phyloP scores from a whole-genome alignment of 2,113 vertebrate genomes.

The Carollia perspicillata region DNA sequence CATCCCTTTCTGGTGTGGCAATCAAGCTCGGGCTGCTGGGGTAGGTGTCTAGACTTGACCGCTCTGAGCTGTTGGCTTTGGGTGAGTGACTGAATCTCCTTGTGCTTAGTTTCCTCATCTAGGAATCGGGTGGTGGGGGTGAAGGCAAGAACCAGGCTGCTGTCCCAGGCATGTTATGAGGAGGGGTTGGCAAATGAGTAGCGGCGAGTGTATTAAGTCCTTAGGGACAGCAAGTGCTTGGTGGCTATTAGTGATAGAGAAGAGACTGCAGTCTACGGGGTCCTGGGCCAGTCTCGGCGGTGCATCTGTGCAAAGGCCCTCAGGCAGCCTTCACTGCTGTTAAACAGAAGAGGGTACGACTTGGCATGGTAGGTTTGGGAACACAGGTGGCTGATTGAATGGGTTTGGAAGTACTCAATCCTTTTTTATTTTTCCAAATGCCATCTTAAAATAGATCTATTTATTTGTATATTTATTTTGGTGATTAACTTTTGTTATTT shows the following conservation, averaged over 20 bases:
- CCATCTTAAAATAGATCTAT: background rate
- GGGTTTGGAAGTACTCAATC: background rate
- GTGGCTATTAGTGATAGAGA: background rate
- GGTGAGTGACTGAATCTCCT: background rate
- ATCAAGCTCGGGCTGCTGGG: background rate
- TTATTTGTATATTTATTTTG: background rate
- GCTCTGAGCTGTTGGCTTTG: background rate
- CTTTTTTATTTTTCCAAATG: background rate
- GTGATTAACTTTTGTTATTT: background rate
- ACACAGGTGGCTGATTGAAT: background rate
- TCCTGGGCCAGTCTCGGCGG: too few relatives aligned
- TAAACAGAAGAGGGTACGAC: background rate
- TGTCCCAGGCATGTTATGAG: background rate
- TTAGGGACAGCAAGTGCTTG: background rate
- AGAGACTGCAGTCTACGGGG: background rate
- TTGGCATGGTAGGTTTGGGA: background rate
- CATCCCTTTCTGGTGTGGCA: background rate
- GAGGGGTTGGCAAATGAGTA: background rate
- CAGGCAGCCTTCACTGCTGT: background rate
- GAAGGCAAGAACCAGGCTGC: background rate
- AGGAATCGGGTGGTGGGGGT: background rate
- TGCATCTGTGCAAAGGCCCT: accelerated
- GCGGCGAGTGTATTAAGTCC: too few relatives aligned
- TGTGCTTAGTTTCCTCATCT: background rate
- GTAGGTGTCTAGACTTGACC: background rate